These are phyloP conservation scores for Pinna nobilis DNA, from an alignment of 1,140 invertebrate species.

Conservation along the genomic window DNA sequence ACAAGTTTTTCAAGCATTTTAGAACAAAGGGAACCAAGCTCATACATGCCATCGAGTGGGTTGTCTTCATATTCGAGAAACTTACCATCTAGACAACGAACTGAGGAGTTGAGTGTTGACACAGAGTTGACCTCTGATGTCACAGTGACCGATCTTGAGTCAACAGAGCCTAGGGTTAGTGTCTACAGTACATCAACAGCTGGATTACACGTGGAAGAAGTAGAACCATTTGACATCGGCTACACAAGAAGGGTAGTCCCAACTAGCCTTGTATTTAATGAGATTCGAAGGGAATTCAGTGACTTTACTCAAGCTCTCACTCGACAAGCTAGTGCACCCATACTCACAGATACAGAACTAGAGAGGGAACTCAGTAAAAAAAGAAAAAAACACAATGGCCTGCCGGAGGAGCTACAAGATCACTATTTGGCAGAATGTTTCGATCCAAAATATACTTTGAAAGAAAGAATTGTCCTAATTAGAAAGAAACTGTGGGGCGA, in stretches of 20 bases:
- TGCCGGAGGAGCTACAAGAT: slow-evolving; percentile 10
- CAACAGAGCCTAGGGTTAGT: too few relatives aligned
- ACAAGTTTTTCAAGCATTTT: not conserved
- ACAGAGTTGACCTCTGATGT: too few relatives aligned
- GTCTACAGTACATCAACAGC: too few relatives aligned
- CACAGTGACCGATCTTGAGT: too few relatives aligned
- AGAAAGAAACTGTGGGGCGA: slow-evolving; percentile 34
- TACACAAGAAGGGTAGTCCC: slow-evolving; percentile 24
- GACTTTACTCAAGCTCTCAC: not conserved
- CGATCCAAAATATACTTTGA: slow-evolving; percentile 36
- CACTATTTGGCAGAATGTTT: slow-evolving; percentile 42
- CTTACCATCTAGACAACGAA: too few relatives aligned
- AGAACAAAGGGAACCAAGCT: not conserved
- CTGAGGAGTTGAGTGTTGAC: too few relatives aligned
- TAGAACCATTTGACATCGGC: too few relatives aligned
- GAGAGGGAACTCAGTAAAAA: not conserved
- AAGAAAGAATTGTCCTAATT: slow-evolving; percentile 40
- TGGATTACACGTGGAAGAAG: not conserved
- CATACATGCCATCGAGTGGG: too few relatives aligned
- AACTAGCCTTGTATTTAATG: slow-evolving; percentile 9
- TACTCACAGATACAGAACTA: not conserved
- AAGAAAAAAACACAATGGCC: not conserved
- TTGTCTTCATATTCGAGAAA: too few relatives aligned
- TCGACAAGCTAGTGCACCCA: not conserved
- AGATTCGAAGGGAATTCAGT: not conserved